These are phyloP conservation scores for Synanceia verrucosa DNA, from an alignment of 2,797 vertebrate genomes.

Conservation along the genomic window DNA sequence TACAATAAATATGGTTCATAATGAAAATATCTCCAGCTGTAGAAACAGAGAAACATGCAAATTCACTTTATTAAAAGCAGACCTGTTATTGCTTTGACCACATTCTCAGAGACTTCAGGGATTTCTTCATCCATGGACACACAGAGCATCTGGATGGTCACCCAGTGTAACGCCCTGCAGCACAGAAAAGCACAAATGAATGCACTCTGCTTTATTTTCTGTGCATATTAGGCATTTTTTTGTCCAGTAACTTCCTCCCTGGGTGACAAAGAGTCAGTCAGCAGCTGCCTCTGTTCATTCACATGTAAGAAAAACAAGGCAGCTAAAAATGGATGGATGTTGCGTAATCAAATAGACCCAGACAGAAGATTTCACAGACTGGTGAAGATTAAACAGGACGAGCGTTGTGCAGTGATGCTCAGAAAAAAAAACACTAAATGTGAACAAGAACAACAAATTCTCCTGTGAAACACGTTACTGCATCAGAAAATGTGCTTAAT, in stretches of 20 bases:
- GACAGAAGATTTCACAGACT: constrained; percentile 24
- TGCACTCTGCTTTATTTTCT: not conserved
- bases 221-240: not conserved
- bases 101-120: constrained; percentile 93
- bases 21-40: too few relatives aligned
- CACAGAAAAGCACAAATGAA: not conserved
- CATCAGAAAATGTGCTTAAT: not conserved
- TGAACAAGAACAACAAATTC: not conserved
- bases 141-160: constrained; percentile 95
- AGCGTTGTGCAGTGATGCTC: not conserved
- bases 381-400: constrained; percentile 15
- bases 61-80: not conserved
- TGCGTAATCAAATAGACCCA: constrained; percentile 26
- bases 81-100: constrained; percentile 98
- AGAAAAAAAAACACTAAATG: not conserved
- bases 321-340: constrained; percentile 18
- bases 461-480: not conserved
- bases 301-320: not conserved
- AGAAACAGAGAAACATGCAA: not conserved
- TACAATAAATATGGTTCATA: too few relatives aligned
- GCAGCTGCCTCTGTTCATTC: constrained; percentile 22
- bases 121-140: constrained; percentile 96
- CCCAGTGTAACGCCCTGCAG: constrained; percentile 94
- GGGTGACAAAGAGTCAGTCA: not conserved
- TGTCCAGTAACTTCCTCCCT: not conserved